Evolutionary conservation across 2,113 vertebrate species (phyloP).

Genomic region (Sinocyclocheilus grahami): DNA sequence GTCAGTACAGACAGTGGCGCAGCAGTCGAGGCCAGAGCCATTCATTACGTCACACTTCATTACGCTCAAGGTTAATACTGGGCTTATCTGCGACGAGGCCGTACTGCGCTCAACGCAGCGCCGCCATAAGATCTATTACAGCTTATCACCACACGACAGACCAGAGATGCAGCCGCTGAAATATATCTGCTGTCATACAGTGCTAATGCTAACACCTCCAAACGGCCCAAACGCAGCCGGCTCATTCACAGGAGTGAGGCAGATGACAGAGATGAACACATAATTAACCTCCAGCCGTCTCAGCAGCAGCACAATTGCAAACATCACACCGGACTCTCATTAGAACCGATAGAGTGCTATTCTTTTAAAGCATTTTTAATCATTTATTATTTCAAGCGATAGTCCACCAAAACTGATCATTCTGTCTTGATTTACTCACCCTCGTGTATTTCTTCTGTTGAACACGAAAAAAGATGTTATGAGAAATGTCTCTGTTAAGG

Average conservation of each 20-base stretch:
- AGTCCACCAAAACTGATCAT: no score
- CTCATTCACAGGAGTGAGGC: conserved; percentile 26
- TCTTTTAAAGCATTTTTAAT: no score
- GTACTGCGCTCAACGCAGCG: conserved; percentile 70
- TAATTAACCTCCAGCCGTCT: conserved; percentile 25
- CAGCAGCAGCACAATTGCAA: background rate
- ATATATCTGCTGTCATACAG: conserved; percentile 88
- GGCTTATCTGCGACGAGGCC: conserved; percentile 64
- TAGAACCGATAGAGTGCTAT: background rate
- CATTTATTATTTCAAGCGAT: no score
- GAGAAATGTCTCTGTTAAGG: no score
- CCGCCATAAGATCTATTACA: conserved; percentile 88
- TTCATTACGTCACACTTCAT: conserved; percentile 88
- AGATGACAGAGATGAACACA: background rate
- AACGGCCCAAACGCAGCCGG: background rate
- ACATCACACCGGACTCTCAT: background rate
- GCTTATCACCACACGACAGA: conserved; percentile 90
- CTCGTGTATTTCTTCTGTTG: no score
- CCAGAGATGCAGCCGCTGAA: conserved; percentile 72
- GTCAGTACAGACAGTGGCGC: background rate
- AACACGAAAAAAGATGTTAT: no score
- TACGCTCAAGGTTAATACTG: conserved; percentile 92
- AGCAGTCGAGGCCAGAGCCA: conserved; percentile 79
- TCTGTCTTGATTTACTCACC: no score
- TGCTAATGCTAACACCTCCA: conserved; percentile 50